Base-by-base conservation (phyloP, 2,113 vertebrate genomes). In the Lophura nycthemera region DNA sequence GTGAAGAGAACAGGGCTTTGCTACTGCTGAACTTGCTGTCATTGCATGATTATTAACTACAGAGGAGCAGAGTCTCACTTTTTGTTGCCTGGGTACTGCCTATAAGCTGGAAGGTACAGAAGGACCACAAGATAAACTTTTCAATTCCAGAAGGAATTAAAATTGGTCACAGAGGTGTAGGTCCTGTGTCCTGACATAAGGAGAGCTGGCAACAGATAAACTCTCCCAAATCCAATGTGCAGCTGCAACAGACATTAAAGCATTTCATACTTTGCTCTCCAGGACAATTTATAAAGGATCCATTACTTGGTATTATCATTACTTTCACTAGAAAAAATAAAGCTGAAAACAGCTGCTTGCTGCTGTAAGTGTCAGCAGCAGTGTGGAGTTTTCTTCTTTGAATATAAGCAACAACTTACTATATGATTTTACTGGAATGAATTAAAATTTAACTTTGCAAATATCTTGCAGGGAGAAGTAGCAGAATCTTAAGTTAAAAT, bases 21-120 rank as follows among this genome's bases (percentile, higher is more conserved):
- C 64, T 63, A 8, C 19, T 45, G 27, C 64, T 34, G 47, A 11
- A 13, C 15, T 40, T 15, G 16, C 29, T 56, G 22, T 4, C 16
- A 11, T 32, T 22, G 27, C 9, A 4, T 1, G 0, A 7, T 57
- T 24, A 10, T 29, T 45, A 61, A 69, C 19, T 6, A 11, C 11
- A 24, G 7, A 25, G 40, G 24, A 40, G 7, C 47, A 76, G 10
- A 76, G 5, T 30, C 19, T 7, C 32, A 13, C 2, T 27, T 17
- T 30, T 30, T 29, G 20, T 27, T 61, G 11, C 18, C n/a, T 4
- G 10, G 38, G 38, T 19, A 24, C 38, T 19, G 38, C 2, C n/a
- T n/a, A 17, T 67, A 38, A 29, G 7, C 52, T 54, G 32, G 8
- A 61, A 81, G 45, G 22, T 40, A n/a, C 17, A 30, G 47, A 47